These are phyloP conservation scores for Yponomeuta plumbellus DNA, from an alignment of 2,888 invertebrate species.

Conservation along the genomic window DNA sequence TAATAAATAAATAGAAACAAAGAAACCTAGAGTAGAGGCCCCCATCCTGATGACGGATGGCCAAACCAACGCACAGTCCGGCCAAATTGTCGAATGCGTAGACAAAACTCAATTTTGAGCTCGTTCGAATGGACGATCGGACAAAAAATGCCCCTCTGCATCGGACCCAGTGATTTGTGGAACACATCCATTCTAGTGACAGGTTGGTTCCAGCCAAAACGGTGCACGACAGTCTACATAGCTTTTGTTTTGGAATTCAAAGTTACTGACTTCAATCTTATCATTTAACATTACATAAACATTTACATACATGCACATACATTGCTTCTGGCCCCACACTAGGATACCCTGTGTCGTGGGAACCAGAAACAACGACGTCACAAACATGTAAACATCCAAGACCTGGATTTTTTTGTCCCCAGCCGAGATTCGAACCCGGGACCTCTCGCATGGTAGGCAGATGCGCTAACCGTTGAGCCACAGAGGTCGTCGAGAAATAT, in stretches of 20 bases:
- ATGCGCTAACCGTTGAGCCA: too few species aligned
- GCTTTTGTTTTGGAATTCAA: constrained; percentile 31
- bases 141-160: constrained; percentile 57
- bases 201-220: constrained; percentile 48
- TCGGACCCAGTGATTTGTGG: constrained; percentile 70
- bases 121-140: constrained; percentile 57
- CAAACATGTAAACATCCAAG: too few species aligned
- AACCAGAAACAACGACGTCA: too few species aligned
- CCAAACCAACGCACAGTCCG: constrained; percentile 22
- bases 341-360: too few species aligned
- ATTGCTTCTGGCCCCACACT: too few species aligned
- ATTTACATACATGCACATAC: too few species aligned
- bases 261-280: neutral
- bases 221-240: constrained; percentile 46
- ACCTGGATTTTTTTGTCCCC: too few species aligned
- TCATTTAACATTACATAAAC: too few species aligned
- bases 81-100: constrained; percentile 46
- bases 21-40: neutral
- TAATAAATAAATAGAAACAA: too few species aligned
- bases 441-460: too few species aligned
- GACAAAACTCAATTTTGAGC: constrained; percentile 63
- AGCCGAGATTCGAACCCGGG: too few species aligned
- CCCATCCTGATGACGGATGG: constrained; percentile 28
- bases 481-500: too few species aligned
- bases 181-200: constrained; percentile 70